Evolutionary conservation across 2,113 vertebrate species (phyloP).

Genomic region (Numida meleagris): DNA sequence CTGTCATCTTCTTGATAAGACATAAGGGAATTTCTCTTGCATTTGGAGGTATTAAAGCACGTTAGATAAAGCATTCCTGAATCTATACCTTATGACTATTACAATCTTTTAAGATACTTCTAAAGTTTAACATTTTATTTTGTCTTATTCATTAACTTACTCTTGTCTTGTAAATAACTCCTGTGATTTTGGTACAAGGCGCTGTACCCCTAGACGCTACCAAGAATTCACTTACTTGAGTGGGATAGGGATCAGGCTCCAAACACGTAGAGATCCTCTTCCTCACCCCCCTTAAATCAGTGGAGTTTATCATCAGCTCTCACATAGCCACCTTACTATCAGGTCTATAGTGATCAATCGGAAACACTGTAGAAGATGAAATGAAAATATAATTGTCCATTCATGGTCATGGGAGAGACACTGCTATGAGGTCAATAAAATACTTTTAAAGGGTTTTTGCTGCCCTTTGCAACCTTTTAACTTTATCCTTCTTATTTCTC

Average conservation of each 20-base stretch:
- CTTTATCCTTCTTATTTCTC: background rate
- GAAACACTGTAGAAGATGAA: background rate
- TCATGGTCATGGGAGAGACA: background rate
- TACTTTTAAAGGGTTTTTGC: background rate
- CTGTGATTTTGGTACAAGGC: background rate
- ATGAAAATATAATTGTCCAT: background rate
- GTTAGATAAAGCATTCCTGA: background rate
- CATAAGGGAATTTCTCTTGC: background rate
- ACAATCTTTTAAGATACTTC: background rate
- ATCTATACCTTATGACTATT: background rate
- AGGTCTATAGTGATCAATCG: background rate
- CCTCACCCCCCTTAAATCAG: background rate
- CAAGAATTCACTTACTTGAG: background rate
- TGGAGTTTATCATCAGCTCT: background rate
- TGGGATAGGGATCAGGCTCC: background rate
- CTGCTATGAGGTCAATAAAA: background rate
- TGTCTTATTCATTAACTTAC: background rate
- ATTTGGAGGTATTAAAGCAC: background rate
- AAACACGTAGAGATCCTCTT: background rate
- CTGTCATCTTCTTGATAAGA: background rate
- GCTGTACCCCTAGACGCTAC: background rate
- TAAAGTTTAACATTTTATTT: background rate
- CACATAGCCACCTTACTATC: background rate
- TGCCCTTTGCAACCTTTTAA: background rate
- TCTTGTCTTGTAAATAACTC: background rate